These are phyloP conservation scores for Odontophorus gujanensis DNA, from an alignment of 2,113 vertebrate species.

Conservation along the genomic window DNA sequence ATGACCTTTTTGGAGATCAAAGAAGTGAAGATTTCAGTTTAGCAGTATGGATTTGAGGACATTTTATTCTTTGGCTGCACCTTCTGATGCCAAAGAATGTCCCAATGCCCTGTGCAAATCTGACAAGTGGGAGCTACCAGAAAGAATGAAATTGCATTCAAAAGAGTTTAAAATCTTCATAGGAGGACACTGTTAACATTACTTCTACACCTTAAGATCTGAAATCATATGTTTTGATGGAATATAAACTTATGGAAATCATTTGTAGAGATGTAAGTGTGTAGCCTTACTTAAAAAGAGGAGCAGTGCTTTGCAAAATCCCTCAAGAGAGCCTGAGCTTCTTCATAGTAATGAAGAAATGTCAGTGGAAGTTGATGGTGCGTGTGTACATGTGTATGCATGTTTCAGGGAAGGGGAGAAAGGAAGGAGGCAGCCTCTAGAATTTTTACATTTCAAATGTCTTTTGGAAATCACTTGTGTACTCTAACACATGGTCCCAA, in stretches of 20 bases:
- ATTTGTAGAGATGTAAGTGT: conserved; percentile 52
- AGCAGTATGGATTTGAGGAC: conserved; percentile 1
- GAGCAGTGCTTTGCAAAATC: conserved; percentile 70
- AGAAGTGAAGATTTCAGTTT: neutral
- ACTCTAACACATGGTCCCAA: conserved; percentile 50
- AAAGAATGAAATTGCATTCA: conserved; percentile 33
- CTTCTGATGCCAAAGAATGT: neutral
- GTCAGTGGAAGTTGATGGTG: conserved; percentile 76
- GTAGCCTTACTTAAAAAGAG: conserved; percentile 65
- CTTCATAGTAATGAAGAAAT: conserved; percentile 78
- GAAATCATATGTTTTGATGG: conserved; percentile 68
- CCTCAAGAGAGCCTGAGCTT: conserved; percentile 55
- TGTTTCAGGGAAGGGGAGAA: conserved; percentile 40
- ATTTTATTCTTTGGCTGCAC: conserved; percentile 18
- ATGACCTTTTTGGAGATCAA: neutral
- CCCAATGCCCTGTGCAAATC: conserved; percentile 40
- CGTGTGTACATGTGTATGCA: conserved; percentile 65
- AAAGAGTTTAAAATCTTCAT: conserved; percentile 53
- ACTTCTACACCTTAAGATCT: conserved; percentile 54
- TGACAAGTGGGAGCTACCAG: conserved; percentile 29
- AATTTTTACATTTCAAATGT: conserved; percentile 78
- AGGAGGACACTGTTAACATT: conserved; percentile 64
- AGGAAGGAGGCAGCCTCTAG: conserved; percentile 45
- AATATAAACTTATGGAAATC: conserved; percentile 71
- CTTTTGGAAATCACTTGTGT: conserved; percentile 75